phyloP scores from a whole-genome alignment of 2,888 invertebrate species.

The Strigamia maritima region DNA sequence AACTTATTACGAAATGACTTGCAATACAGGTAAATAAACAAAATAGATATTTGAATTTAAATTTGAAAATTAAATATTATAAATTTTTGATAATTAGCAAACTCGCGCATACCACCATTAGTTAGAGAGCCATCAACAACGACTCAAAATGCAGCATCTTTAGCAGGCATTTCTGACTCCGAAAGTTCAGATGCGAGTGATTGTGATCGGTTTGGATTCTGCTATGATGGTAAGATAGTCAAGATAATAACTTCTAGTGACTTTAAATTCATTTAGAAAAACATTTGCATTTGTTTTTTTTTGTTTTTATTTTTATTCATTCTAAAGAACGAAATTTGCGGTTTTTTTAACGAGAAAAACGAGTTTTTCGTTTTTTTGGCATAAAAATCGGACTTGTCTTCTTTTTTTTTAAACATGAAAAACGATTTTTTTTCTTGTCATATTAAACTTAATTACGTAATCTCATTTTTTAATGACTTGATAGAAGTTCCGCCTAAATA shows the following conservation, averaged over 20 bases:
- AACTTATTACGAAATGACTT: constrained; percentile 83
- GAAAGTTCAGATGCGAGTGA: constrained; percentile 4
- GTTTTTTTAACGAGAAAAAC: too few species aligned
- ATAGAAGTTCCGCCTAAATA: too few species aligned
- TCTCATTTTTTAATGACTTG: neutral
- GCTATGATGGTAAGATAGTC: constrained; percentile 75
- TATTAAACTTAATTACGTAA: too few species aligned
- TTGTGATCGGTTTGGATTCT: constrained; percentile 91
- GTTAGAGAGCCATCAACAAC: constrained; percentile 4
- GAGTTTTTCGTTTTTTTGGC: too few species aligned
- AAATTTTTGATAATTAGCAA: constrained; percentile 22
- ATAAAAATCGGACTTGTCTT: too few species aligned
- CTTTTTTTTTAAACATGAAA: too few species aligned
- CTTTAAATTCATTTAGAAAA: too few species aligned
- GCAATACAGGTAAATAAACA: constrained; percentile 50
- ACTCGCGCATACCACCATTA: neutral
- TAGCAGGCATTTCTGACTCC: neutral
- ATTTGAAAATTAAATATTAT: neutral
- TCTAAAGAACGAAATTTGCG: too few species aligned
- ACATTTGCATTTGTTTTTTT: too few species aligned
- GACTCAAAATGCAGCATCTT: neutral
- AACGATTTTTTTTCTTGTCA: too few species aligned
- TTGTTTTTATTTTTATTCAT: too few species aligned
- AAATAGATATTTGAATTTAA: neutral
- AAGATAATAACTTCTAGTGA: too few species aligned